Base-by-base conservation (phyloP, 2,113 vertebrate genomes). In the Elaphurus davidianus region DNA sequence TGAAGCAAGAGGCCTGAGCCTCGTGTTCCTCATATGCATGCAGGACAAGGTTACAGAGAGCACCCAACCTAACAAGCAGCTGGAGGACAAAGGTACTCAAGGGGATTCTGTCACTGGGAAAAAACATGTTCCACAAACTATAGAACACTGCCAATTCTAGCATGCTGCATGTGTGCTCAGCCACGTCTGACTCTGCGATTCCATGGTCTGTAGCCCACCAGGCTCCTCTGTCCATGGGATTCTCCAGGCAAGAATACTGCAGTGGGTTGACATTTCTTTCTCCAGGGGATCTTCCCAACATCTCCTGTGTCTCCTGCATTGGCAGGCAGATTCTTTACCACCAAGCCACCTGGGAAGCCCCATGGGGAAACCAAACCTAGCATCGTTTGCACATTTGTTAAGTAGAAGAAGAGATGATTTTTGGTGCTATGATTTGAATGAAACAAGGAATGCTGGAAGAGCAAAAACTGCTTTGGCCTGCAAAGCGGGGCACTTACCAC, bases 401-500 rank as follows among this genome's bases (percentile, higher is more conserved):
- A 60, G 16, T 30, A 78, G 82, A 95, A 89, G 28, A 74, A 54
- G 17, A 0, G 0, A 1, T 82, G 19, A 16, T 50, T 47, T 36
- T 23, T 1, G 23, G 21, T 27, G 55, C 25, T 87, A 21, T 12
- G 36, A 62, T 50, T 36, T 28, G 33, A 93, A 86, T 33, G 33
- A 19, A 71, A 90, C 74, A 25, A 57, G 14, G 25, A 71, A 21
- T 67, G n/a, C 19, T 57, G 16, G 28, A 23, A 95, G 30, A 76
- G n/a, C 14, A 2, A 27, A 81, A 9, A 40, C 4, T 2, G 13
- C 30, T 50, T 30, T 21, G 43, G 28, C 11, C 55, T 33, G 2
- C 15, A 52, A 62, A 83, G n/a, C 21, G 2, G 0, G 21, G 55
- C 43, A 98, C 97, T 99, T 99, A 99, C 99, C 99, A 0, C 96